Evolutionary conservation across 2,113 vertebrate species (phyloP), one percentile per base, ranked within the genome.

Genomic region (Tretioscincus oriximinensis): DNA sequence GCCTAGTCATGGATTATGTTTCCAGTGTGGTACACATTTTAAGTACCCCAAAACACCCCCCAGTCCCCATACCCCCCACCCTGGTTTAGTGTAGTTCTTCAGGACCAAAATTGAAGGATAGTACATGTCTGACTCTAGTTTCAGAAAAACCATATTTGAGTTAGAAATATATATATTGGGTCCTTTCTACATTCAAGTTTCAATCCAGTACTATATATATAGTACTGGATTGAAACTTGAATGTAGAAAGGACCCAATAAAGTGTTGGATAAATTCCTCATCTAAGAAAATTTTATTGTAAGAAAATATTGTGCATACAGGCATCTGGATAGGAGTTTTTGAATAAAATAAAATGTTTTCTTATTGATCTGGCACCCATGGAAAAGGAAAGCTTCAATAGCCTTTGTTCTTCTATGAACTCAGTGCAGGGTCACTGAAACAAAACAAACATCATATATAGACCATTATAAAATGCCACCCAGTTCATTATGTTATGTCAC

Each of bases 401-500:
- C 70, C 51, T 63, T 84, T 54, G 63, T 83, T 84, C 84, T 77
- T 88, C 87, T 87, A 66, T 88, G 35, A 41, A 93, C 92, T 90
- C 89, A 88, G 92, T 91, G 84, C 73, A 82, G 76, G 90, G 89
- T 92, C 89, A 93, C 83, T 85, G 89, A 92, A 93, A 84, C 90
- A 83, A 58, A 14, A 58, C 14, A 14, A 58, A 58, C 54, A 58
- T 74, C 90, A 92, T 85, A 91, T 90, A 90, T 88, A 91, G 84
- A 90, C 92, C 63, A 21, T 90, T 90, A 90, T 96, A 95, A 96
- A 95, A 88, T 75, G 87, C 83, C 54, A 58, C 85, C 9, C 31
- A 76, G 84, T 90, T 91, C 91, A 92, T 93, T 93, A 90, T 58
- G 0, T 70, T 54, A 86, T 94, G 93, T 94, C 92, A 94, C 91